Evolutionary conservation across 2,113 vertebrate species (phyloP).

Genomic region (Hippocampus zosterae): DNA sequence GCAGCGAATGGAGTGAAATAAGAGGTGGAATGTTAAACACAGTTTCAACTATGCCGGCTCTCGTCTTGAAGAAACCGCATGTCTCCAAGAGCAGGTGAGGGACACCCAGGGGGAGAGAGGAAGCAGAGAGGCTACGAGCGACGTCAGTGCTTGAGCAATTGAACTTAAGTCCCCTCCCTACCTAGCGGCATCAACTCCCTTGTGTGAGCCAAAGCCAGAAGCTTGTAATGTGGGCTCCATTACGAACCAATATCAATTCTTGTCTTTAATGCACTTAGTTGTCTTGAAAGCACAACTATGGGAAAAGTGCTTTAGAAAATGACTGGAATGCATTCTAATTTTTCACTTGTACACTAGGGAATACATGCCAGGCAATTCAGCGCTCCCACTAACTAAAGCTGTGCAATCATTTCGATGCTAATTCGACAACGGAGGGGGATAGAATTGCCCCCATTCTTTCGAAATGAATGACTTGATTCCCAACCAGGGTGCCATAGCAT

Average conservation of each 20-base stretch:
- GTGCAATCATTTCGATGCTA: constrained; percentile 1
- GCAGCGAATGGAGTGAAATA: constrained; percentile 49
- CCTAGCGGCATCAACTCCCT: constrained; percentile 27
- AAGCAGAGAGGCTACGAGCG: constrained; percentile 24
- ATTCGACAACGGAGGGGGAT: constrained; percentile 2
- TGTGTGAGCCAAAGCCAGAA: constrained; percentile 33
- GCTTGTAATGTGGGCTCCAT: constrained; percentile 30
- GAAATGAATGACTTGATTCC: not conserved
- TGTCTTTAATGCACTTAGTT: constrained; percentile 28
- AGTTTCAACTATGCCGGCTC: constrained; percentile 56
- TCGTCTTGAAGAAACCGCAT: constrained; percentile 45
- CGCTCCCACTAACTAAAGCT: not conserved
- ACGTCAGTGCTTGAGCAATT: constrained; percentile 52
- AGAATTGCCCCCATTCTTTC: not conserved
- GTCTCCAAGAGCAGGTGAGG: constrained; percentile 33
- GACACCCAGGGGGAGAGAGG: constrained; percentile 21
- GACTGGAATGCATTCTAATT: constrained; percentile 19
- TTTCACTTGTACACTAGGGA: constrained; percentile 19
- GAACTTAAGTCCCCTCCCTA: constrained; percentile 55
- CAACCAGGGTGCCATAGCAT: not conserved
- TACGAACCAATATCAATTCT: constrained; percentile 28
- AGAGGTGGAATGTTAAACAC: constrained; percentile 60
- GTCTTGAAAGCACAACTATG: constrained; percentile 43
- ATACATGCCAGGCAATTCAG: constrained; percentile 15
- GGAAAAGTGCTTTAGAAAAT: constrained; percentile 24